phyloP scores from a whole-genome alignment of 2,888 invertebrate species.

The Polymixis flavicincta region DNA sequence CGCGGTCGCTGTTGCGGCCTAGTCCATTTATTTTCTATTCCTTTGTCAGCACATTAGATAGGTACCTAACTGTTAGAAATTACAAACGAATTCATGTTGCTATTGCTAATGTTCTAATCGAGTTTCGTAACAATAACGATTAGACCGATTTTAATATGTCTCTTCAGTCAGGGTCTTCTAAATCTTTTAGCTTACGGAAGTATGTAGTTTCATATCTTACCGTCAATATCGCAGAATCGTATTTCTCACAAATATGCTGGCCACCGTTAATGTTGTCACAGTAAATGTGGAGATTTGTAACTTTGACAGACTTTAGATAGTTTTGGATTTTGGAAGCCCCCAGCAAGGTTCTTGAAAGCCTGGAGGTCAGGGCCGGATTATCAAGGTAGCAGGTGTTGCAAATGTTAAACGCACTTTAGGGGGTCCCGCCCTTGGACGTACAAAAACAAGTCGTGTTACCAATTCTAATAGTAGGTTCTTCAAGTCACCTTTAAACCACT shows the following conservation, averaged over 20 bases:
- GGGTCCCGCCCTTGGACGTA: neutral
- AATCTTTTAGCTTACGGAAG: constrained; percentile 1
- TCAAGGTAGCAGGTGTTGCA: neutral
- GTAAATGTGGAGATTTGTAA: neutral
- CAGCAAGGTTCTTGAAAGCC: neutral
- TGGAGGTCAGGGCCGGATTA: neutral
- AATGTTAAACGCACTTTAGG: neutral
- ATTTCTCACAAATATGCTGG: neutral
- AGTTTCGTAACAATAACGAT: constrained; percentile 16
- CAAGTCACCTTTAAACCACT: neutral
- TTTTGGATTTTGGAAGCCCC: neutral
- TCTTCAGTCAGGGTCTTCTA: neutral
- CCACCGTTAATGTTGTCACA: no score
- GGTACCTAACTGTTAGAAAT: constrained; percentile 2
- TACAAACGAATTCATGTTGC: neutral
- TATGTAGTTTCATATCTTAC: neutral
- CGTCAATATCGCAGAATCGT: neutral
- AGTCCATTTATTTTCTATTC: constrained; percentile 36
- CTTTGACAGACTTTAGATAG: neutral
- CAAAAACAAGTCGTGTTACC: neutral
- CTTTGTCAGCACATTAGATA: constrained; percentile 24
- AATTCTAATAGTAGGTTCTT: neutral
- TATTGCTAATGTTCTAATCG: constrained; percentile 4
- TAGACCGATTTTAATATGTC: constrained; percentile 14
- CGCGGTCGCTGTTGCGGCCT: constrained; percentile 13